phyloP scores from a whole-genome alignment of 1,140 invertebrate species.

The Drosophila santomea region DNA sequence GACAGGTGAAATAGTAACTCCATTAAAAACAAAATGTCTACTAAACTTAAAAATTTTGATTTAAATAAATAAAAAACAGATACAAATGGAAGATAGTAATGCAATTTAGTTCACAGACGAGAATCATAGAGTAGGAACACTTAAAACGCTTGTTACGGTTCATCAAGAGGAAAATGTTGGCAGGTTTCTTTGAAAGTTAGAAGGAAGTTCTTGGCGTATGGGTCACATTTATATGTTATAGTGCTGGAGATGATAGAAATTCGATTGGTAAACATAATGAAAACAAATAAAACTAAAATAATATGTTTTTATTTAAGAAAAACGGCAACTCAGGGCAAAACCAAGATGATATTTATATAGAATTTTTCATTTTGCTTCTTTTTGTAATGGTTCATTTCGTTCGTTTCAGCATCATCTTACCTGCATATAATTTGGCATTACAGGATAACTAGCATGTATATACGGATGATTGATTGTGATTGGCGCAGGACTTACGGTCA shows the following conservation, averaged over 20 bases:
- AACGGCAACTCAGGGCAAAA: slow-evolving; percentile 53
- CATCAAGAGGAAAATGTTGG: slow-evolving; percentile 19
- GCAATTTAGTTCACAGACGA: slow-evolving; percentile 36
- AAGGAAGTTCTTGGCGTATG: slow-evolving; percentile 29
- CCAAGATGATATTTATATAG: slow-evolving; percentile 40
- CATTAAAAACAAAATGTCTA: slow-evolving; percentile 5
- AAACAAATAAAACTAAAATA: slow-evolving; percentile 6
- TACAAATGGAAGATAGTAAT: slow-evolving; percentile 34
- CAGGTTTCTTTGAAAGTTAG: slow-evolving; percentile 7
- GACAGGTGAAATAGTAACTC: slow-evolving; percentile 28
- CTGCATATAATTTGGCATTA: slow-evolving; percentile 85
- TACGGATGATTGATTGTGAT: slow-evolving; percentile 85
- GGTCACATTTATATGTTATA: slow-evolving; percentile 26
- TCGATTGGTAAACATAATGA: slow-evolving; percentile 23
- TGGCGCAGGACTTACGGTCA: slow-evolving; percentile 85
- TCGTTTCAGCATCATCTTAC: slow-evolving; percentile 73
- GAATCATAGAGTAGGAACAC: slow-evolving; percentile 21
- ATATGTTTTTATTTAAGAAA: slow-evolving; percentile 26
- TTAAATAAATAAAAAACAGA: slow-evolving; percentile 14
- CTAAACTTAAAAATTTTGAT: not conserved
- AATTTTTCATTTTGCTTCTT: slow-evolving; percentile 30
- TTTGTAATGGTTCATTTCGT: slow-evolving; percentile 35
- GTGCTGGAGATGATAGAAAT: slow-evolving; percentile 50
- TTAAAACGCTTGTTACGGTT: slow-evolving; percentile 8
- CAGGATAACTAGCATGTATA: slow-evolving; percentile 85